These are phyloP conservation scores for Erebia aethiops DNA, from an alignment of 2,888 invertebrate species.

Conservation along the genomic window DNA sequence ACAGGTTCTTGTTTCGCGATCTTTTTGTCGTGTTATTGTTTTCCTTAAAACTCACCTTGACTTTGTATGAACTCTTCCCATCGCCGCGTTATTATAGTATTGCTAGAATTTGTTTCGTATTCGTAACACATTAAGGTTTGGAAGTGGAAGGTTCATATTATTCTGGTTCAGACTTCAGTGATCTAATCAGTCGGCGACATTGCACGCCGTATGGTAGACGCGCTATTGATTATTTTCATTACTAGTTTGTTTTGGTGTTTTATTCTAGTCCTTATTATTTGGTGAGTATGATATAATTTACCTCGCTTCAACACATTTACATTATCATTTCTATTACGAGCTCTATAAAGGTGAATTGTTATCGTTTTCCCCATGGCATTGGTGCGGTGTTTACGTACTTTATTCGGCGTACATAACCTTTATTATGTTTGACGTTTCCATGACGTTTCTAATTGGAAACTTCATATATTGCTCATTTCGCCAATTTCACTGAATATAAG, in stretches of 20 bases:
- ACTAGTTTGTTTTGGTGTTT: background rate
- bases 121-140: background rate
- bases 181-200: constrained; percentile 4
- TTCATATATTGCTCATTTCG: no score
- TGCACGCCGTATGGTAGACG: background rate
- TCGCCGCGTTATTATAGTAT: background rate
- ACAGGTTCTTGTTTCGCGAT: background rate
- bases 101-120: constrained; percentile 3
- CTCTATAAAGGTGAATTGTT: no score
- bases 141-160: background rate
- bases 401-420: no score
- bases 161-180: background rate
- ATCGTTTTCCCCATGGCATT: background rate
- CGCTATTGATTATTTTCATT: background rate
- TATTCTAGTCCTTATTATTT: background rate
- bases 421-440: no score
- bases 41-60: background rate
- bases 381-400: no score
- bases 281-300: constrained; percentile 1
- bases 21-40: constrained; percentile 2
- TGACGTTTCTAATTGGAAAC: no score
- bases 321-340: background rate
- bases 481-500: no score
- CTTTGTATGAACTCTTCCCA: background rate
- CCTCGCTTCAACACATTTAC: no score